These are phyloP conservation scores for Lamellibrachia luymesi DNA, from an alignment of 1,140 invertebrate species.

Conservation along the genomic window DNA sequence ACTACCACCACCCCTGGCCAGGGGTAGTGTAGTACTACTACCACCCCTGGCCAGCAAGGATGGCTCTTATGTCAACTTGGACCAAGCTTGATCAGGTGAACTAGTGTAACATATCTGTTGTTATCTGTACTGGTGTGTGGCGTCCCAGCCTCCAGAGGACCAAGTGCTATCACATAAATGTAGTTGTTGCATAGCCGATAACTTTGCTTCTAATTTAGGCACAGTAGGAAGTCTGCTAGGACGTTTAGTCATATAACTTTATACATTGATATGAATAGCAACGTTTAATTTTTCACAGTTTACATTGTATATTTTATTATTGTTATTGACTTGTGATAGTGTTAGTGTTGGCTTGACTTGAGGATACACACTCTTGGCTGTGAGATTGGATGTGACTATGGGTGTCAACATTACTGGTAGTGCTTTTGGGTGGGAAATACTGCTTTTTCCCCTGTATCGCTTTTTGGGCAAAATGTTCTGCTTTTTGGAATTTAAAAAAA, in stretches of 20 bases:
- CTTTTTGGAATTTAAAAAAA: no score
- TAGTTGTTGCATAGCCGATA: background rate
- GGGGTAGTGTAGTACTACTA: no score
- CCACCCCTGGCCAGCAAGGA: no score
- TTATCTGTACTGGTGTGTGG: background rate
- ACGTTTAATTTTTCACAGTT: background rate
- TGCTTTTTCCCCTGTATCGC: no score
- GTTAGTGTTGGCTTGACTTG: no score
- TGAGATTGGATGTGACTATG: background rate
- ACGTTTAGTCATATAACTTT: background rate
- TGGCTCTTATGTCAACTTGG: no score
- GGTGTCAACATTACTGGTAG: background rate
- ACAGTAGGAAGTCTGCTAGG: background rate
- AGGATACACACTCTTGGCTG: background rate
- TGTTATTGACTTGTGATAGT: background rate
- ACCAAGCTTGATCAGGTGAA: background rate
- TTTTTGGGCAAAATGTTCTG: no score
- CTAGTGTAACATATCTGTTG: background rate
- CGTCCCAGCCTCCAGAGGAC: background rate
- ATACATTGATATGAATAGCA: background rate
- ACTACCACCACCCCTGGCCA: no score
- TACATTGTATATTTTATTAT: background rate
- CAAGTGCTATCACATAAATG: background rate
- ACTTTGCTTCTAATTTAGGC: background rate
- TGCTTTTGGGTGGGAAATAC: no score